Evolutionary conservation across 1,140 invertebrate species (phyloP).

Genomic region (Bombus ignitus): DNA sequence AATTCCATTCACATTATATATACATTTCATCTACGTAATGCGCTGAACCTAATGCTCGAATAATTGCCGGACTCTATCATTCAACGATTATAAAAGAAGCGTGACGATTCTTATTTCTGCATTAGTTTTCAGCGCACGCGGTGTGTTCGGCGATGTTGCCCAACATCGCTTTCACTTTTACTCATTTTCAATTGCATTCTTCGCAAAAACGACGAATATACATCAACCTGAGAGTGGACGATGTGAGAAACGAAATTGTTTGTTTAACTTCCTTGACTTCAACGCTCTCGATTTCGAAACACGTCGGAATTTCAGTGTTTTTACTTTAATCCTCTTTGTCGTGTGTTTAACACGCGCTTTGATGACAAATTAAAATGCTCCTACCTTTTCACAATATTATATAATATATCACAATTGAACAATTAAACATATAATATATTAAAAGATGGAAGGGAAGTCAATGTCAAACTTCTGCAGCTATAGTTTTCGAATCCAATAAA

Average conservation of each 20-base stretch:
- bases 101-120: slow-evolving; percentile 14
- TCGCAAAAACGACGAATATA: background rate
- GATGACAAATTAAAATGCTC: background rate
- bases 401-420: background rate
- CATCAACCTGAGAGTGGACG: too few species aligned
- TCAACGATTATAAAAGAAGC: slow-evolving; percentile 6
- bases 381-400: background rate
- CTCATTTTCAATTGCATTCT: slow-evolving; percentile 44
- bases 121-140: slow-evolving; percentile 7
- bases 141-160: slow-evolving; percentile 1
- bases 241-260: slow-evolving; percentile 16
- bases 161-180: slow-evolving; percentile 61
- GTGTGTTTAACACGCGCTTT: background rate
- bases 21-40: background rate
- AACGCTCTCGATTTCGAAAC: background rate
- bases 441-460: too few species aligned
- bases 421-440: background rate
- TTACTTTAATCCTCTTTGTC: background rate
- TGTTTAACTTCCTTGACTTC: background rate
- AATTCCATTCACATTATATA: background rate
- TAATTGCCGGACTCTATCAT: background rate
- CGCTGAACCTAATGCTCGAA: background rate
- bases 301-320: background rate
- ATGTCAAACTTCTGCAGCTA: background rate
- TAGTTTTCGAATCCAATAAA: background rate